Conservation (phyloP, 2,113 vertebrate species). For the Piaya cayana region DNA sequence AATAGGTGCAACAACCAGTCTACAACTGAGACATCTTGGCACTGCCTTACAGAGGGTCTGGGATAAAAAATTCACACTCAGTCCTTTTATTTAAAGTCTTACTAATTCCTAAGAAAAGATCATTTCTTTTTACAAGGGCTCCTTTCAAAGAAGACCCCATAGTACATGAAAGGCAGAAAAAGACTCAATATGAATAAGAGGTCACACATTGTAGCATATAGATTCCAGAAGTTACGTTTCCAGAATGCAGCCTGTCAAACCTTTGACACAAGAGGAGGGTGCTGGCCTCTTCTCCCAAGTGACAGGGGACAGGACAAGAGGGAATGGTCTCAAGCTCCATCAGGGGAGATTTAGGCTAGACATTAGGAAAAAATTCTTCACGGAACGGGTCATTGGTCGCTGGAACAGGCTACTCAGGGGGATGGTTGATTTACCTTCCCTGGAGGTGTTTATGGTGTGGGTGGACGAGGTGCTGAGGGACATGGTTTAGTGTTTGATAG, state of each 20-base stretch:
- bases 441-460: too few relatives aligned
- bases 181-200: neutral
- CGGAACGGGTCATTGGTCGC: too few relatives aligned
- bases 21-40: neutral
- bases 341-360: too few relatives aligned
- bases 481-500: too few relatives aligned
- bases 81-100: neutral
- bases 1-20: neutral
- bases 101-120: neutral
- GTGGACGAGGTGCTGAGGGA: too few relatives aligned
- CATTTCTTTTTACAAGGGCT: neutral
- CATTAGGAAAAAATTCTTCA: too few relatives aligned
- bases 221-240: neutral
- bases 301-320: too few relatives aligned
- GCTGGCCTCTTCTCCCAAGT: too few relatives aligned
- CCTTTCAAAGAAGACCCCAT: neutral
- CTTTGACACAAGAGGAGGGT: too few relatives aligned
- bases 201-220: fast-evolving
- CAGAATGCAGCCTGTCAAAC: neutral
- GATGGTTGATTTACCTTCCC: too few relatives aligned
- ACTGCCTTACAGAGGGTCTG: neutral
- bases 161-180: neutral
- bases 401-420: too few relatives aligned
- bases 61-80: neutral
- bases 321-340: too few relatives aligned